Evolutionary conservation across 2,797 vertebrate genomes (phyloP).

Genomic region (Poecilia gillii): DNA sequence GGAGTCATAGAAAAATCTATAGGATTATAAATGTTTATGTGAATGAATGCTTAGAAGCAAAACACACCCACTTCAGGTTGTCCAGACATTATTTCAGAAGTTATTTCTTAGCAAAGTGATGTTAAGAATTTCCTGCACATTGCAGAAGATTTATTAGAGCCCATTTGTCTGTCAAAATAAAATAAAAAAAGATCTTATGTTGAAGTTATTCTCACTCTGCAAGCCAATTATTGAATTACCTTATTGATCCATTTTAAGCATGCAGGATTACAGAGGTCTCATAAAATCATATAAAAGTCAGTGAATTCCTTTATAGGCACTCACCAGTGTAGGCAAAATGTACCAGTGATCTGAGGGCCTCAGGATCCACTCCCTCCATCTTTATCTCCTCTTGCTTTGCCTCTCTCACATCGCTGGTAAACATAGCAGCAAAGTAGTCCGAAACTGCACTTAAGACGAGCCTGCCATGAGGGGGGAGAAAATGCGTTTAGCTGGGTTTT

Average conservation of each 20-base stretch:
- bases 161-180: conserved; percentile 23
- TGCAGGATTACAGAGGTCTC: conserved; percentile 43
- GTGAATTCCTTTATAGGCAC: conserved; percentile 72
- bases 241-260: conserved; percentile 69
- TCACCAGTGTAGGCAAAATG: conserved; percentile 96
- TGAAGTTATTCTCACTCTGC: conserved; percentile 20
- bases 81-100: background rate
- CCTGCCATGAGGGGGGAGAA: conserved; percentile 74
- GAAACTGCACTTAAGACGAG: conserved; percentile 94
- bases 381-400: conserved; percentile 97
- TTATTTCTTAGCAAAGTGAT: background rate
- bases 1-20: background rate
- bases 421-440: conserved; percentile 99
- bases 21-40: background rate
- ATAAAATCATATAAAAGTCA: conserved; percentile 55
- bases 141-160: conserved; percentile 17
- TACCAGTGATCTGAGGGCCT: conserved; percentile 92
- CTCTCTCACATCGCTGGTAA: conserved; percentile 94
- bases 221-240: conserved; percentile 32
- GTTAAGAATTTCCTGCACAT: conserved; percentile 7
- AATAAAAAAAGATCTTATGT: conserved; percentile 8
- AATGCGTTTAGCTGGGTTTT: conserved; percentile 24
- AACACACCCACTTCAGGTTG: background rate
- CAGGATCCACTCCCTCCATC: conserved; percentile 96
- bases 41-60: background rate